Conservation (phyloP, 1,140 invertebrate genomes). For the Lanistes nyassanus region DNA sequence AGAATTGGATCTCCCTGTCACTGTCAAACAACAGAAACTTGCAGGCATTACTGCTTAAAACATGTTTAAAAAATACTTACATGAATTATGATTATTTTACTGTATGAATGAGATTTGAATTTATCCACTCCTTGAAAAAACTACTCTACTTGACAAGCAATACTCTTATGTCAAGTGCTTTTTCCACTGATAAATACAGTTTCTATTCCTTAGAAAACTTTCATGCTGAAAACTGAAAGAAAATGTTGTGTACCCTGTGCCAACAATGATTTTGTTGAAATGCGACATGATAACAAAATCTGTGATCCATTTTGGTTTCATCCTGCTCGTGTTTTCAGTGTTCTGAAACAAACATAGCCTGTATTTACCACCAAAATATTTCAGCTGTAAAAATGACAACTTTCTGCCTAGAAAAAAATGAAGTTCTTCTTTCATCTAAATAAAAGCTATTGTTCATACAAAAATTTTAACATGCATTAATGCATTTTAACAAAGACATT, state of each 20-base stretch:
- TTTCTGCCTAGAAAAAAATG: too few species aligned
- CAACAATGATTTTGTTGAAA: conserved; percentile 66
- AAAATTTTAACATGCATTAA: too few species aligned
- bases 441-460: too few species aligned
- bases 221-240: not conserved
- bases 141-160: too few species aligned
- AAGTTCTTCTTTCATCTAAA: too few species aligned
- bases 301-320: conserved; percentile 67
- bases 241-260: conserved; percentile 59
- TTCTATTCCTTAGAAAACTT: not conserved
- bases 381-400: not conserved
- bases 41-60: not conserved
- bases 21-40: conserved; percentile 45
- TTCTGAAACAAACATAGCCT: conserved; percentile 44
- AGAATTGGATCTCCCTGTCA: conserved; percentile 68
- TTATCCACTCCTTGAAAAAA: not conserved
- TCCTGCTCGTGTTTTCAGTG: conserved; percentile 46
- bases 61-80: not conserved
- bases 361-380: not conserved
- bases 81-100: too few species aligned
- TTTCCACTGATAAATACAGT: too few species aligned
- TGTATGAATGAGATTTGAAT: not conserved
- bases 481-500: too few species aligned
- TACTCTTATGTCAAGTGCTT: too few species aligned
- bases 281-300: conserved; percentile 65